Conservation (phyloP, 1,140 invertebrate species). For the Heliconius hermathena region DNA sequence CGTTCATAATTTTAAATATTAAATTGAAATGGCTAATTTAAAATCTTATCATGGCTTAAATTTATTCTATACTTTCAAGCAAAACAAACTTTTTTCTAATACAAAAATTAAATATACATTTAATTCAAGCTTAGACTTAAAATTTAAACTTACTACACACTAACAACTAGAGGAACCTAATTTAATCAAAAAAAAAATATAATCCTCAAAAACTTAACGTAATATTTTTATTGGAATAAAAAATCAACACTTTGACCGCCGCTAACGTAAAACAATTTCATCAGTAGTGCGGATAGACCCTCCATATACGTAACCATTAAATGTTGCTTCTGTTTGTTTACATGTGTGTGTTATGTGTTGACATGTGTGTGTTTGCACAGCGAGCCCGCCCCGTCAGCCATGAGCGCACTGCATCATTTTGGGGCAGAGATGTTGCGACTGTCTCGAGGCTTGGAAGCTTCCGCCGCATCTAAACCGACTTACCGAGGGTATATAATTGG, state of each 20-base stretch:
- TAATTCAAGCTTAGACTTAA: too few relatives aligned
- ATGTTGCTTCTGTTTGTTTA: constrained; percentile 35
- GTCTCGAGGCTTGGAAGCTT: constrained; percentile 87
- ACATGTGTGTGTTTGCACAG: constrained; percentile 68
- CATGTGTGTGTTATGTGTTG: constrained; percentile 32
- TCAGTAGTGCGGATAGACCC: not conserved
- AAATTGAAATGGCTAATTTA: too few relatives aligned
- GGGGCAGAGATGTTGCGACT: constrained; percentile 91
- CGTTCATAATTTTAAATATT: too few relatives aligned
- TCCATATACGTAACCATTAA: constrained; percentile 5
- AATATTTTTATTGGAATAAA: too few relatives aligned
- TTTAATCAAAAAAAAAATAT: too few relatives aligned
- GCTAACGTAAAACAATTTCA: not conserved
- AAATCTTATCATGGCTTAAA: too few relatives aligned
- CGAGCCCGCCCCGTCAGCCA: constrained; percentile 89
- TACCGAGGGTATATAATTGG: constrained; percentile 73
- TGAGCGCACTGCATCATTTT: constrained; percentile 91
- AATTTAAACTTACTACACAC: too few relatives aligned
- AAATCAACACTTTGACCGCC: not conserved
- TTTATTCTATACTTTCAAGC: too few relatives aligned
- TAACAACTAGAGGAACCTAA: too few relatives aligned
- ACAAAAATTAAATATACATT: too few relatives aligned
- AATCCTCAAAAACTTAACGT: too few relatives aligned
- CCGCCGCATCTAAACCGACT: constrained; percentile 72
- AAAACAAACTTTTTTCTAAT: too few relatives aligned